Conservation (phyloP, 2,888 invertebrate species). For the Caenorhabditis sp. region DNA sequence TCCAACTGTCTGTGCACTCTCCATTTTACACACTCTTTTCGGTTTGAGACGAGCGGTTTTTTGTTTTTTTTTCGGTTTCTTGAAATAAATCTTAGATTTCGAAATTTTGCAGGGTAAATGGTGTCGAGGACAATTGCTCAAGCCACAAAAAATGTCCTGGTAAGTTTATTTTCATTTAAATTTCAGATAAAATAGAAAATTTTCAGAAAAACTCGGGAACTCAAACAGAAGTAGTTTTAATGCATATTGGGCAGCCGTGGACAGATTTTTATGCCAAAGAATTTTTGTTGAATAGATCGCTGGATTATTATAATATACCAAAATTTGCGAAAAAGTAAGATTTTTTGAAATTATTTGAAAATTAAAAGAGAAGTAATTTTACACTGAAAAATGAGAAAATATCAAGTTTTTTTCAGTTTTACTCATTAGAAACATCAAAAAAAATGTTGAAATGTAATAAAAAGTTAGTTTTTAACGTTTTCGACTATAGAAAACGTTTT, state of each 20-base stretch:
- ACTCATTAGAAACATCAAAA: not conserved
- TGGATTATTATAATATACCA: conserved; percentile 34
- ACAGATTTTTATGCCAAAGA: conserved; percentile 57
- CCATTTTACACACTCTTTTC: not conserved
- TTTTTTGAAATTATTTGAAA: no score
- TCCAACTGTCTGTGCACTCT: not conserved
- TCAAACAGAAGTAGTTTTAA: conserved; percentile 47
- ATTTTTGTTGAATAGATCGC: conserved; percentile 31
- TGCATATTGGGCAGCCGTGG: conserved; percentile 58
- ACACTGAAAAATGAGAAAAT: conserved; percentile 1
- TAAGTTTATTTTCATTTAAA: not conserved
- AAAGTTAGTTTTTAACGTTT: no score
- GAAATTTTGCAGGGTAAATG: not conserved
- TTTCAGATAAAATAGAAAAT: not conserved
- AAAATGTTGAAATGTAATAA: not conserved
- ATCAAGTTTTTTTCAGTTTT: not conserved
- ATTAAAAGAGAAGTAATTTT: no score
- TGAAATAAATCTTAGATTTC: not conserved
- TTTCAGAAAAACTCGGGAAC: conserved; percentile 19
- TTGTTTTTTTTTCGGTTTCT: not conserved
- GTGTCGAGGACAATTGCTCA: not conserved
- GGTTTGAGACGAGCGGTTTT: not conserved
- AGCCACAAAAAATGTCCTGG: not conserved
- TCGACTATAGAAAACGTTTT: no score
- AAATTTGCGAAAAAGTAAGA: conserved; percentile 31